Base-by-base conservation (phyloP, 2,888 invertebrate genomes). In the Xanthia icteritia region DNA sequence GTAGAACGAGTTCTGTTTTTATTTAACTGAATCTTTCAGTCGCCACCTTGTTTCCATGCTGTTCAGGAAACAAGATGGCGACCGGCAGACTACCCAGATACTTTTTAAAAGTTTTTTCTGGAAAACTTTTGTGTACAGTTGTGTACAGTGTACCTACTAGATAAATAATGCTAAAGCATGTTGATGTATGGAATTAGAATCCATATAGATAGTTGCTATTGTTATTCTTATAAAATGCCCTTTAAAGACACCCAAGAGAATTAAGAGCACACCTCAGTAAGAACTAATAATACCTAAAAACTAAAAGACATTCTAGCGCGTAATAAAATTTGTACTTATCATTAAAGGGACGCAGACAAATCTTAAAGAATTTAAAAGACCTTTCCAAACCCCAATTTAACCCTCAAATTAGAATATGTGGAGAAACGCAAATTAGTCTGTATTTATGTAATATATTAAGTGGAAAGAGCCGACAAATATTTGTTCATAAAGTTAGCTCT, bases 401-500 rank as follows among this genome's bases (percentile, higher is more conserved):
- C 86, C 77, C 84, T 42, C 65, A 73, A 86, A 84, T 84, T 83
- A 84, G 69, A 86, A 75, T 17, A 58, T 56, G 39, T 27, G 58
- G 63, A 69, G 68, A 72, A 75, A 78, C 65, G 86, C 72, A 75
- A 84, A 76, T 83, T 56, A 77, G 84, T 61, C 58, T 48, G 86
- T 84, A 86, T 83, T 74, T 84, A 83, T 83, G 66, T 74, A 73
- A 84, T 84, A 73, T 75, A 83, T 86, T 86, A 75, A 74, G 84
- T 85, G 82, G 82, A 79, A 79, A 82, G 75, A 82, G 70, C 76
- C 78, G 63, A 81, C 86, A 86, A 88, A 88, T 88, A 87, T 88
- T 87, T 89, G 89, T 84, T 61, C 75, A 67, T 77, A 79, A 89
- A 92, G 90, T 91, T 91, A 91, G 91, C 91, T 88, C 85, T 89